These are phyloP conservation scores for Dendrolimus pini DNA, from an alignment of 2,888 invertebrate genomes.

Conservation along the genomic window DNA sequence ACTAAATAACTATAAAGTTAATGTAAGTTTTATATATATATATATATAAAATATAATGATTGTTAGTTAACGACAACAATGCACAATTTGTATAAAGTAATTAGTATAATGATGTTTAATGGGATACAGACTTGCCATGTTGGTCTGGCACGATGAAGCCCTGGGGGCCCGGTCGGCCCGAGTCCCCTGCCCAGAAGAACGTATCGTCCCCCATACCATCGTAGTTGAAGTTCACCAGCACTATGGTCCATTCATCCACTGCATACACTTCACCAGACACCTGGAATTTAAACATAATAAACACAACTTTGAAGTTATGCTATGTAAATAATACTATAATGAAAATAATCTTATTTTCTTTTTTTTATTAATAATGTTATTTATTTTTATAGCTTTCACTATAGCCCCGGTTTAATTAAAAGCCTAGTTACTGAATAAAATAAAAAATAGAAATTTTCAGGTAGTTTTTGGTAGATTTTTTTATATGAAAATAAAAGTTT, in stretches of 20 bases:
- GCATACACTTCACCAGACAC: constrained; percentile 93
- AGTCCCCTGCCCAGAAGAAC: constrained; percentile 95
- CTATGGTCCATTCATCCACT: constrained; percentile 88
- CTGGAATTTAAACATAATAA: constrained; percentile 37
- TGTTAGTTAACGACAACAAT: too few species aligned
- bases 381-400: neutral
- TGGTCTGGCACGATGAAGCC: constrained; percentile 95
- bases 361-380: neutral
- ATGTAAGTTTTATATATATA: too few species aligned
- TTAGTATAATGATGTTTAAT: neutral
- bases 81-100: too few species aligned
- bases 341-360: neutral
- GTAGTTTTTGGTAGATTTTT: too few species aligned
- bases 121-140: constrained; percentile 82
- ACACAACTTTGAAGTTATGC: neutral
- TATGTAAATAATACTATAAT: neutral
- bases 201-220: constrained; percentile 94
- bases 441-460: too few species aligned
- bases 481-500: too few species aligned
- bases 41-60: too few species aligned
- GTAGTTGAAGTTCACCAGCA: constrained; percentile 89
- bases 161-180: constrained; percentile 90
- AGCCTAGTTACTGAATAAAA: too few species aligned
- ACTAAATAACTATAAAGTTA: too few species aligned
- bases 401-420: neutral